Evolutionary conservation across 2,113 vertebrate genomes (phyloP).

Genomic region (Ptychochromis oligacanthus): DNA sequence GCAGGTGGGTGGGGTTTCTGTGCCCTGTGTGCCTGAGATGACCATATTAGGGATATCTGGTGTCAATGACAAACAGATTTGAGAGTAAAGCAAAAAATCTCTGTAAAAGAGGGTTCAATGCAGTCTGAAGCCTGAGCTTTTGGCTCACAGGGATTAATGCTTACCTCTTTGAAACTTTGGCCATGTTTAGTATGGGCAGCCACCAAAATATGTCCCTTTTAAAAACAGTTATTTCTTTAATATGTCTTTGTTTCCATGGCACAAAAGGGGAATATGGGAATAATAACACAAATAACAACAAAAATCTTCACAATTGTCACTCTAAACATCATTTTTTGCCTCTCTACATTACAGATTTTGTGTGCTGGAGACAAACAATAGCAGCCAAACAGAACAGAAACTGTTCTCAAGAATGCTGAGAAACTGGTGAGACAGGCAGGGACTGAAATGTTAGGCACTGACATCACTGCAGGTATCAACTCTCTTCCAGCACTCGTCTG

Average conservation of each 20-base stretch:
- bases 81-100: neutral
- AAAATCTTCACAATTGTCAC: neutral
- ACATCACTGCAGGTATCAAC: conserved; percentile 17
- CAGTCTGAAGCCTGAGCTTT: neutral
- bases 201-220: neutral
- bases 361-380: conserved; percentile 28
- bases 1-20: neutral
- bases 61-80: neutral
- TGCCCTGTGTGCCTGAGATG: neutral
- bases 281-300: neutral
- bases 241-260: neutral
- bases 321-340: neutral
- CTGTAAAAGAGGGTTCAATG: fast-evolving
- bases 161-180: fast-evolving
- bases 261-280: neutral
- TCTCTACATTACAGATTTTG: conserved; percentile 4
- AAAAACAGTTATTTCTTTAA: neutral
- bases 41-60: fast-evolving
- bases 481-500: neutral
- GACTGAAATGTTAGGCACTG: conserved; percentile 15
- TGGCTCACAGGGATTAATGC: neutral
- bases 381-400: conserved; percentile 32
- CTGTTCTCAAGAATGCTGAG: conserved; percentile 58
- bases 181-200: neutral
- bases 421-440: conserved; percentile 47